Base-by-base conservation (phyloP, 2,888 invertebrate genomes). In the Cosmia trapezina region DNA sequence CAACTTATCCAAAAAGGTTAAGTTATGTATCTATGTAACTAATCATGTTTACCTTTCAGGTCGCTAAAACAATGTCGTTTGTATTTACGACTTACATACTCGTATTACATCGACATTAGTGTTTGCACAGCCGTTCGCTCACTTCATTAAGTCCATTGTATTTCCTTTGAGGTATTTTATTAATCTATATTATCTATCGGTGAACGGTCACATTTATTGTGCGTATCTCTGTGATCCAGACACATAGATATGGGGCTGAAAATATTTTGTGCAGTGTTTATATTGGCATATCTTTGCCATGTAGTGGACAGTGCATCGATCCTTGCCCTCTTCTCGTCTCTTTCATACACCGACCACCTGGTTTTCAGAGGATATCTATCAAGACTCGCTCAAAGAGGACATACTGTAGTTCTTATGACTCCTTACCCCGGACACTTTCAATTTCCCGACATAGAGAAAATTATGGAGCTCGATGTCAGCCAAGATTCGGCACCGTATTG, bases 361-460 rank as follows among this genome's bases (percentile, higher is more conserved):
- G 93, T 96, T 5, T 96, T 89, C 80, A 90, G 95, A 84, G 94
- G 93, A 74, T 95, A 94, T 85, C 76, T 95, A 11, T 91, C 94
- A 9, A 87, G 91, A 17, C 91, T 96, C 2, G 91, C 91, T 0
- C 90, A 91, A 65, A 89, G 83, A 76, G 95, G 95, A 1, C 95
- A 96, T 73, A 90, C 92, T 14, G 79, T 95, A 3, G 93, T 94
- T 8, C 82, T 94, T 41, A 96, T 96, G 96, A 96, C 95, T 11
- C 93, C 96, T 4, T 95, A 93, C 76, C 95, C 96, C 3, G 95
- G 95, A 14, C 91, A 94, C 9, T 95, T 94, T 78, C 85, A 88
- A 45, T 89, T 90, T 63, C 93, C 94, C 57, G 95, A 94, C 54
- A 74, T 77, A 3, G 94, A 96, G 68, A 92, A 82, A 66, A 93